Evolutionary conservation across 2,797 vertebrate genomes (phyloP).

Genomic region (Parauchenoglanis punctatus): DNA sequence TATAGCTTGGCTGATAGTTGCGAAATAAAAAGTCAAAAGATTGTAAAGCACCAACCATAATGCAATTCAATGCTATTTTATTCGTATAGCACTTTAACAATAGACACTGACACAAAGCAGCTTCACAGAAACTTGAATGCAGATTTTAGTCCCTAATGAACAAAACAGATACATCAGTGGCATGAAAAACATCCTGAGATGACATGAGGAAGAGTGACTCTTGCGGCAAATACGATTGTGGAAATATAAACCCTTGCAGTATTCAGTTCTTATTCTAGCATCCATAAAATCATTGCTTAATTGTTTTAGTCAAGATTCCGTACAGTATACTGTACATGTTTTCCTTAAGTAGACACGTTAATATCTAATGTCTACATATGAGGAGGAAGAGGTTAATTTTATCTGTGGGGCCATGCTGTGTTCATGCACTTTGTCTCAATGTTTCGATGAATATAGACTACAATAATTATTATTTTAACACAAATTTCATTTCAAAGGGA

Average conservation of each 20-base stretch:
- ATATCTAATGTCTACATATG: neutral
- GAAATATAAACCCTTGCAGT: neutral
- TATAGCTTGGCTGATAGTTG: neutral
- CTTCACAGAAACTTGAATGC: neutral
- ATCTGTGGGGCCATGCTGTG: neutral
- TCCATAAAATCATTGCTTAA: neutral
- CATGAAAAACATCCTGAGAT: neutral
- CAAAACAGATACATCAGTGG: neutral
- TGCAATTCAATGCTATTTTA: neutral
- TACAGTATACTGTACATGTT: neutral
- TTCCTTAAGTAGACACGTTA: neutral
- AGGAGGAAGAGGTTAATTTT: neutral
- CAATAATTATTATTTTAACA: neutral
- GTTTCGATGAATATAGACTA: neutral
- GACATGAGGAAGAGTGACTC: neutral
- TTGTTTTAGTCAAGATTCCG: neutral
- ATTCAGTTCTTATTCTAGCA: neutral
- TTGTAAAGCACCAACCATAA: slow-evolving; percentile 6
- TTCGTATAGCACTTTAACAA: neutral
- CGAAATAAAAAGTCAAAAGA: neutral
- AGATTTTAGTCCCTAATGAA: neutral
- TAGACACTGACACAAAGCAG: neutral
- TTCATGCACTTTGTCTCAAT: neutral
- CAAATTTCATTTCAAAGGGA: neutral
- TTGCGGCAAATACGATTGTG: neutral